Conservation (phyloP, 2,797 vertebrate genomes). For the Spinibarbus caldwelli region DNA sequence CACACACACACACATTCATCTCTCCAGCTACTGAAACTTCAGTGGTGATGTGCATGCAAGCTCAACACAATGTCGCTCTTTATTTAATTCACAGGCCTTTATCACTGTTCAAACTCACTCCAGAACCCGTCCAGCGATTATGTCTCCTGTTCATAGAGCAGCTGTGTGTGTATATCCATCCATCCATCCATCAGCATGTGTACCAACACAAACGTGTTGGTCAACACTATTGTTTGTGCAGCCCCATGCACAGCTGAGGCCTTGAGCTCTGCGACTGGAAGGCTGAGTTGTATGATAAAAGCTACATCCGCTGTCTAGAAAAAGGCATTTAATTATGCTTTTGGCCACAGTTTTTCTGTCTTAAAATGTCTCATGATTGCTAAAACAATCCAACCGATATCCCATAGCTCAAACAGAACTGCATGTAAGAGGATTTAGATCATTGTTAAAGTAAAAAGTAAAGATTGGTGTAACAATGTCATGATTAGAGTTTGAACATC, state of each 20-base stretch:
- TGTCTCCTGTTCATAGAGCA: background rate
- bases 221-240: background rate
- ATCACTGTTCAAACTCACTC: background rate
- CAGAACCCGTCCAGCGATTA: background rate
- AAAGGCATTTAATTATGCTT: background rate
- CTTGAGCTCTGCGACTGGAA: background rate
- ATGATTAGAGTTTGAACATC: background rate
- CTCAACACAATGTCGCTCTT: slow-evolving; percentile 66
- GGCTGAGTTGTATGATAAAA: background rate
- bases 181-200: background rate
- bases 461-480: background rate
- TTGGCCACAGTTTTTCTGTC: background rate
- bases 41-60: slow-evolving; percentile 50
- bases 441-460: background rate
- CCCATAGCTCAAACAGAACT: background rate
- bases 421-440: background rate
- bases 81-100: slow-evolving; percentile 53
- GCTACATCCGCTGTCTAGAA: background rate
- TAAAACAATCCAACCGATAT: background rate
- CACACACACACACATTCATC: too few species aligned
- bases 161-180: background rate
- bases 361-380: background rate
- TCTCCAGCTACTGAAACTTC: slow-evolving; percentile 57
- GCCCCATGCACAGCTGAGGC: background rate
- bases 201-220: background rate